These are phyloP conservation scores for Diarsia brunnea DNA, from an alignment of 2,888 invertebrate species.

Conservation along the genomic window DNA sequence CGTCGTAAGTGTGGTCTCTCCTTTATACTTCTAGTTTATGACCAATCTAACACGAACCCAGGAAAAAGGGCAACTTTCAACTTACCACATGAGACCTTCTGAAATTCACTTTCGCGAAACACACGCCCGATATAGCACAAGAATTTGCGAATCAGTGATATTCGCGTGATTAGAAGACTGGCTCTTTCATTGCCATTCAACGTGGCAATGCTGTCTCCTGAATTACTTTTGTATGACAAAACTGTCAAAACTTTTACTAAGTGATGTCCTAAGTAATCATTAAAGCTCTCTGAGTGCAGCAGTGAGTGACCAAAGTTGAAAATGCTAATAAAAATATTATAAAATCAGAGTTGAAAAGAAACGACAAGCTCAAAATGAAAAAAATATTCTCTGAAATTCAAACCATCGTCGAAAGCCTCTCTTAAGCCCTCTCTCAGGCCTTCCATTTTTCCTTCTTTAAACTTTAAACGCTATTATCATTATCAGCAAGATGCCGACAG, in stretches of 20 bases:
- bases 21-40: neutral
- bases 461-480: too few species aligned
- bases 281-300: too few species aligned
- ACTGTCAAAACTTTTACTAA: too few species aligned
- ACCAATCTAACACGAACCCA: neutral
- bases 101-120: neutral
- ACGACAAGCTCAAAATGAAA: neutral
- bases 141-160: neutral
- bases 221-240: too few species aligned
- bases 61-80: neutral
- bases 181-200: too few species aligned
- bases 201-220: too few species aligned
- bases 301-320: neutral
- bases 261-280: too few species aligned
- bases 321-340: neutral
- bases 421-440: too few species aligned
- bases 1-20: neutral
- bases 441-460: too few species aligned
- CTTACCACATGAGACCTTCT: neutral
- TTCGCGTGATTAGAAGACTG: too few species aligned
- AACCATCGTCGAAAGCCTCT: too few species aligned
- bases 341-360: neutral
- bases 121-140: neutral
- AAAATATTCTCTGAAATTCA: neutral
- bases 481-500: too few species aligned